Percentiles rank a stretch among this genome's conserved stretches.
Conservation (phyloP, 1,140 invertebrate genomes). For the Orchestia grillus region DNA sequence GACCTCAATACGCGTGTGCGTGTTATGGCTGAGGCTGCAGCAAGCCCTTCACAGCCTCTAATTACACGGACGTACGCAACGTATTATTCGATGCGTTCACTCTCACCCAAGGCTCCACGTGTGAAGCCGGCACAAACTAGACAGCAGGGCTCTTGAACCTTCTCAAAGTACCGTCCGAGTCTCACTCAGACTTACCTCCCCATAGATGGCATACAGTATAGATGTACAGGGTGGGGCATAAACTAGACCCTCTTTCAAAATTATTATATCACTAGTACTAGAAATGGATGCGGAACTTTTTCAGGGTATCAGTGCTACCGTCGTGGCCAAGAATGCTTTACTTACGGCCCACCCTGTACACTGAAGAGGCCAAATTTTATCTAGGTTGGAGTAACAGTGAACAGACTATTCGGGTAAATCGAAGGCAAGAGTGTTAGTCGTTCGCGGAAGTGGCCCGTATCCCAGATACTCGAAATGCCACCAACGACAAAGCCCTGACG, state of each 20-base stretch:
- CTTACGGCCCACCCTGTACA: neutral
- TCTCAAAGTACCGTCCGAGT: neutral
- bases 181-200: neutral
- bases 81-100: neutral
- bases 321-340: too few relatives aligned
- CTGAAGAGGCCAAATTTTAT: neutral
- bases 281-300: too few relatives aligned
- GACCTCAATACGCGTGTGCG: neutral
- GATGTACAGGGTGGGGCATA: too few relatives aligned
- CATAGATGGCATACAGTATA: too few relatives aligned
- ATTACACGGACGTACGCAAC: neutral
- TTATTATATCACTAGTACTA: too few relatives aligned
- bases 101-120: neutral
- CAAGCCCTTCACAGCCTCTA: neutral
- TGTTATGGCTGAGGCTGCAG: neutral
- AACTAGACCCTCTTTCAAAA: too few relatives aligned
- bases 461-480: neutral
- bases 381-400: neutral
- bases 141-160: neutral
- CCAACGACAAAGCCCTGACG: neutral
- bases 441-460: neutral
- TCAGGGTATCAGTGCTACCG: too few relatives aligned
- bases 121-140: neutral
- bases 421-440: neutral
- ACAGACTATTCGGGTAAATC: neutral